Evolutionary conservation across 2,113 vertebrate species (phyloP).

Genomic region (Aptenodytes patagonicus): DNA sequence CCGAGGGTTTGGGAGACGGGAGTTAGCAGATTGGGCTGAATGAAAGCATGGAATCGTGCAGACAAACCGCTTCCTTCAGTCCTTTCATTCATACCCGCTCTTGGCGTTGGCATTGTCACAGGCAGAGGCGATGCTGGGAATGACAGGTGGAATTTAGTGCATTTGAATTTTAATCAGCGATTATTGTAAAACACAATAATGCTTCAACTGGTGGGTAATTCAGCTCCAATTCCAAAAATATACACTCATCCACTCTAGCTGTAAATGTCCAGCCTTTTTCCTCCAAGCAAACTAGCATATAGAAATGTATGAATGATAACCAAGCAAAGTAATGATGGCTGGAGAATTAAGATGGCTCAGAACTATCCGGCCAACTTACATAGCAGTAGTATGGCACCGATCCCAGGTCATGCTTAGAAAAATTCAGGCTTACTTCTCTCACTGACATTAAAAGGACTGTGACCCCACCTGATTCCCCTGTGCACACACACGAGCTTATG

Average conservation of each 20-base stretch:
- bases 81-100: background rate
- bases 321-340: background rate
- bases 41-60: background rate
- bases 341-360: constrained; percentile 5
- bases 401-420: background rate
- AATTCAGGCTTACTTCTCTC: background rate
- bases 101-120: background rate
- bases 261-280: background rate
- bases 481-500: background rate
- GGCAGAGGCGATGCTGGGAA: background rate
- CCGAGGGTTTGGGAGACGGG: background rate
- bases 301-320: constrained; percentile 21
- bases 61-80: background rate
- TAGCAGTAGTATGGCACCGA: background rate
- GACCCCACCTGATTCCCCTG: background rate
- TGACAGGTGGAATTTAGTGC: constrained; percentile 48
- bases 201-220: constrained; percentile 34
- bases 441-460: background rate
- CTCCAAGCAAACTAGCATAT: background rate
- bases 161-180: constrained; percentile 48
- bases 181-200: constrained; percentile 49
- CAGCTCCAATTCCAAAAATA: constrained; percentile 16
- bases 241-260: background rate
- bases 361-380: background rate
- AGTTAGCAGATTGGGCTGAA: background rate